Evolutionary conservation across 2,113 vertebrate species (phyloP).

Genomic region (Rattus rattus): DNA sequence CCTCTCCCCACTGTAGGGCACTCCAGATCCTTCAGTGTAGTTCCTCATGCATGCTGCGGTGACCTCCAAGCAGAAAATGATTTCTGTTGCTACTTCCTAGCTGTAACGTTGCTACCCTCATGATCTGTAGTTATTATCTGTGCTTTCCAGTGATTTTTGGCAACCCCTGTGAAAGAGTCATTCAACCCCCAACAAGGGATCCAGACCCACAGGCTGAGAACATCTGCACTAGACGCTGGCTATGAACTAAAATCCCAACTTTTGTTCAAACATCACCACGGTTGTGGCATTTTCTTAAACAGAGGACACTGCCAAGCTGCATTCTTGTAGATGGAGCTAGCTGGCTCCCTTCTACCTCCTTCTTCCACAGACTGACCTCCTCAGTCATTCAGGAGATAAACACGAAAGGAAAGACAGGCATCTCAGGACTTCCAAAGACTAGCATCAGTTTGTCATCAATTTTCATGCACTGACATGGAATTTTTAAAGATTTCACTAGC

Average conservation of each 20-base stretch:
- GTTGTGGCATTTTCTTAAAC: neutral
- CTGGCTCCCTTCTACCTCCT: neutral
- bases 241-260: neutral
- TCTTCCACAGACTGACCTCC: neutral
- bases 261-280: neutral
- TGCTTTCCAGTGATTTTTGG: neutral
- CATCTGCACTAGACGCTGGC: neutral
- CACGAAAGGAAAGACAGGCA: neutral
- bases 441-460: neutral
- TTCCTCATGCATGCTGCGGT: too few relatives aligned
- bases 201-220: neutral
- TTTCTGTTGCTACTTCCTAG: neutral
- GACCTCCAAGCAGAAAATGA: neutral
- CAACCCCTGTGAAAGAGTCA: neutral
- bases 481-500: too few relatives aligned
- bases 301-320: neutral
- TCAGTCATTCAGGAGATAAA: neutral
- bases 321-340: neutral
- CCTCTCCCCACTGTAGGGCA: too few relatives aligned
- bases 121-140: neutral
- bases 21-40: neutral
- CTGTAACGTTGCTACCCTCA: neutral
- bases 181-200: neutral
- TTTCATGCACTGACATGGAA: neutral
- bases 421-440: neutral